Percentiles rank a stretch among this genome's conserved stretches.
These are phyloP conservation scores for Merops nubicus DNA, from an alignment of 2,113 vertebrate species.

Conservation along the genomic window DNA sequence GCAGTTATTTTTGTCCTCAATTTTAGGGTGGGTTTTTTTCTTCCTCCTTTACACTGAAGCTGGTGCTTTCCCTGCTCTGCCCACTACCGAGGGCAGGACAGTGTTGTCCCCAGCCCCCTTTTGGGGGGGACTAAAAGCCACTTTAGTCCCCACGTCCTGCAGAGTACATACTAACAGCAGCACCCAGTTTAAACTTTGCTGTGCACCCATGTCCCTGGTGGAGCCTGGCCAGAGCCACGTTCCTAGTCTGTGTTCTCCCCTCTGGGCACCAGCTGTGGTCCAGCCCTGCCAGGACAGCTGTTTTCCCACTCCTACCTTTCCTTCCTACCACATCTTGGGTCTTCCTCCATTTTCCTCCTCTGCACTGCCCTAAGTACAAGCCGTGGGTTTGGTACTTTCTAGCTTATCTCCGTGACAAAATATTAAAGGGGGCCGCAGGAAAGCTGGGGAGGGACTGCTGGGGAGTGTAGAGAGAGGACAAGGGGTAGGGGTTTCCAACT, in stretches of 20 bases:
- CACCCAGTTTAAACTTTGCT: too few relatives aligned
- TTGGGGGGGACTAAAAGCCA: too few relatives aligned
- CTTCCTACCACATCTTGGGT: neutral
- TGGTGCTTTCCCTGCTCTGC: neutral
- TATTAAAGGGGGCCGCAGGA: neutral
- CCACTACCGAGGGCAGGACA: fast-evolving
- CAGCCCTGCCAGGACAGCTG: neutral
- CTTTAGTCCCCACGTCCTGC: fast-evolving
- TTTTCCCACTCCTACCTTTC: neutral
- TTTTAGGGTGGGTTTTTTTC: neutral
- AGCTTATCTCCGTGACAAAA: neutral
- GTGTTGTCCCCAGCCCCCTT: too few relatives aligned
- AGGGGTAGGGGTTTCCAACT: neutral
- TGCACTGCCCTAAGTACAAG: neutral
- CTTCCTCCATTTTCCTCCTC: neutral
- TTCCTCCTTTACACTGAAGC: neutral
- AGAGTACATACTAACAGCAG: fast-evolving
- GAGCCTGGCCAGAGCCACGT: neutral
- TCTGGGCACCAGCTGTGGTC: neutral
- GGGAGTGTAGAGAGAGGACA: neutral
- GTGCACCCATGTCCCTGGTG: too few relatives aligned
- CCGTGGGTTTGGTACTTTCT: neutral
- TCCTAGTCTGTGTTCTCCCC: neutral
- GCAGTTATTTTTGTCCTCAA: neutral
- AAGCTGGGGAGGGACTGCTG: neutral